These are phyloP conservation scores for Epiperipatus broadwayi DNA, from an alignment of 2,888 invertebrate species.

Conservation along the genomic window DNA sequence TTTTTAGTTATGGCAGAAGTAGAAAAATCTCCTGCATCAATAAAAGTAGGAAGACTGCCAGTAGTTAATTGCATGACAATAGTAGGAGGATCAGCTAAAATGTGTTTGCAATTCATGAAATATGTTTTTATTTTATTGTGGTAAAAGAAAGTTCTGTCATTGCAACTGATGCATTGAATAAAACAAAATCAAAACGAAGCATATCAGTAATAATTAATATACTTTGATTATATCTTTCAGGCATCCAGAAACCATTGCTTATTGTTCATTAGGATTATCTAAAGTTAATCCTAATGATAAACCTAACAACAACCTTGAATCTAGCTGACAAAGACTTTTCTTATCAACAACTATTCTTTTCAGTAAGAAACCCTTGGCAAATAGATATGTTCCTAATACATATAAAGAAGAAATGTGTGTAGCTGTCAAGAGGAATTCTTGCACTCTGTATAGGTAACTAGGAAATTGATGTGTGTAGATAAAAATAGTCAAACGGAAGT, in stretches of 20 bases:
- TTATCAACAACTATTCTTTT: slow-evolving; percentile 45
- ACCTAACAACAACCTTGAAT: too few relatives aligned
- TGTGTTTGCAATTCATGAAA: slow-evolving; percentile 41
- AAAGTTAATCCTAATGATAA: too few relatives aligned
- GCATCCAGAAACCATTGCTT: slow-evolving; percentile 25
- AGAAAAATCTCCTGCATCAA: slow-evolving; percentile 86
- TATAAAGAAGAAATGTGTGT: too few relatives aligned
- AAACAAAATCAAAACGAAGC: slow-evolving; percentile 67
- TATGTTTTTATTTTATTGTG: slow-evolving; percentile 51
- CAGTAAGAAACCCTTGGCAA: slow-evolving; percentile 69
- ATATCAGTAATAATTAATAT: slow-evolving; percentile 74
- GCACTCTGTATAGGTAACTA: too few relatives aligned
- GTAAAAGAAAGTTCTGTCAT: slow-evolving; percentile 18
- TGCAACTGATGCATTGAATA: slow-evolving; percentile 17
- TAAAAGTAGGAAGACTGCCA: slow-evolving; percentile 89
- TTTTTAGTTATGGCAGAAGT: slow-evolving; percentile 64
- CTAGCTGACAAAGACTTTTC: slow-evolving; percentile 25
- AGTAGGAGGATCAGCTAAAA: slow-evolving; percentile 86
- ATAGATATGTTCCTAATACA: slow-evolving; percentile 34
- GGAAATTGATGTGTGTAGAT: too few relatives aligned
- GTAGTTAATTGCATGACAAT: slow-evolving; percentile 91
- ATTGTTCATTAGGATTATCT: neutral
- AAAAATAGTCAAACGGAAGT: too few relatives aligned
- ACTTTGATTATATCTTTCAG: slow-evolving; percentile 39
- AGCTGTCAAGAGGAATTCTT: too few relatives aligned